These are phyloP conservation scores for Anolis carolinensis DNA, from an alignment of 2,113 vertebrate species.

Conservation along the genomic window DNA sequence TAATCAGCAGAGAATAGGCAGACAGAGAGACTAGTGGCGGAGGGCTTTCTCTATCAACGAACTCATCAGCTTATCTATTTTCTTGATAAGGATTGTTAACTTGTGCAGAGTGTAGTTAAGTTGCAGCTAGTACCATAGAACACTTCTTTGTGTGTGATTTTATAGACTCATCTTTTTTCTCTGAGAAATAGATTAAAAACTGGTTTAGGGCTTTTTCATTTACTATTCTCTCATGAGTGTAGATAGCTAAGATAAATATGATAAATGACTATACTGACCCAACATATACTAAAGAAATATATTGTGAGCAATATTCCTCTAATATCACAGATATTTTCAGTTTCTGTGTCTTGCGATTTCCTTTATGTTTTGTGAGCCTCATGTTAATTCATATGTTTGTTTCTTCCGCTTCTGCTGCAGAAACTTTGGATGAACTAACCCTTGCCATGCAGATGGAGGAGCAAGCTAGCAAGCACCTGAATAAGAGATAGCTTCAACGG, in stretches of 20 bases:
- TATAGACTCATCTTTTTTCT: neutral
- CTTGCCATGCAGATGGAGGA: constrained; percentile 78
- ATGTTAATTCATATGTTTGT: neutral
- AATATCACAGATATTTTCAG: neutral
- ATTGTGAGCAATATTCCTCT: no score
- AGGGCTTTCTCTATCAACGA: no score
- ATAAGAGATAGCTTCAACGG: constrained; percentile 64
- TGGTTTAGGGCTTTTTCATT: neutral
- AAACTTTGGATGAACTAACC: constrained; percentile 69
- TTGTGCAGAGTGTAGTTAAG: no score
- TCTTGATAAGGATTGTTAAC: no score
- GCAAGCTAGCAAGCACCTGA: constrained; percentile 79
- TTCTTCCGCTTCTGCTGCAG: constrained; percentile 51
- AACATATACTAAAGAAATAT: no score
- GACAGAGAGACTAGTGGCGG: no score
- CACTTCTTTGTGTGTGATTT: neutral
- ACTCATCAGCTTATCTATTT: no score
- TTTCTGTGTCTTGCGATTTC: neutral
- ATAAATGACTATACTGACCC: neutral
- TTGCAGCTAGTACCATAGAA: neutral
- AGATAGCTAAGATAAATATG: neutral
- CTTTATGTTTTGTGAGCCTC: neutral
- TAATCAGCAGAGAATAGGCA: no score
- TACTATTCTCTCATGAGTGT: neutral
- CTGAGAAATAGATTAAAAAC: neutral